These are phyloP conservation scores for Nyctalus aviator DNA, from an alignment of 2,797 vertebrate genomes.

Conservation along the genomic window DNA sequence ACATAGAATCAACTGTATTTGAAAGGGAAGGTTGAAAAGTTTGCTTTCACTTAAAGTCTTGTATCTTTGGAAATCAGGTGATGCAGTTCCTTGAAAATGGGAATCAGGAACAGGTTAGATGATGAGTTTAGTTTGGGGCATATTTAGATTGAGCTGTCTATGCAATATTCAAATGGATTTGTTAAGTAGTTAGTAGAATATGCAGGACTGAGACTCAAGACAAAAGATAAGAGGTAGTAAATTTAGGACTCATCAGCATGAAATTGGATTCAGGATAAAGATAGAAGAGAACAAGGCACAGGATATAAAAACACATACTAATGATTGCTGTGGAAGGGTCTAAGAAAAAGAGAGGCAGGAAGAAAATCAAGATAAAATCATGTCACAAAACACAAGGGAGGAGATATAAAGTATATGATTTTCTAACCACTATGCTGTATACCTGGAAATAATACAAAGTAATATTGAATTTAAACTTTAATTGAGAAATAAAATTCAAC, in stretches of 20 bases:
- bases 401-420: neutral
- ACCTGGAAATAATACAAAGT: neutral
- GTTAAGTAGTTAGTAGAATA: neutral
- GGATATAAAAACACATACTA: no score
- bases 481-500: neutral
- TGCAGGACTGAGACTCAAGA: neutral
- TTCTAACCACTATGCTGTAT: neutral
- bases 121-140: neutral
- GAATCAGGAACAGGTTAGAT: neutral
- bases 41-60: neutral
- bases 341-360: neutral
- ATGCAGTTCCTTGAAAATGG: neutral
- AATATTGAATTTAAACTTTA: neutral
- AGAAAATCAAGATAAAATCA: neutral
- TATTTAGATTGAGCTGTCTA: neutral
- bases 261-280: neutral
- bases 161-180: neutral
- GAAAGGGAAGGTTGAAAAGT: conserved; percentile 1
- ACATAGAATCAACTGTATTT: neutral
- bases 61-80: neutral
- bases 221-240: neutral
- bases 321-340: neutral
- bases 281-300: neutral
- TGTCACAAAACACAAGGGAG: neutral
- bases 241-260: neutral